Percentiles rank a stretch among this genome's conserved stretches.
These are phyloP conservation scores for Drosophila littoralis DNA, from an alignment of 1,140 invertebrate genomes.

Conservation along the genomic window DNA sequence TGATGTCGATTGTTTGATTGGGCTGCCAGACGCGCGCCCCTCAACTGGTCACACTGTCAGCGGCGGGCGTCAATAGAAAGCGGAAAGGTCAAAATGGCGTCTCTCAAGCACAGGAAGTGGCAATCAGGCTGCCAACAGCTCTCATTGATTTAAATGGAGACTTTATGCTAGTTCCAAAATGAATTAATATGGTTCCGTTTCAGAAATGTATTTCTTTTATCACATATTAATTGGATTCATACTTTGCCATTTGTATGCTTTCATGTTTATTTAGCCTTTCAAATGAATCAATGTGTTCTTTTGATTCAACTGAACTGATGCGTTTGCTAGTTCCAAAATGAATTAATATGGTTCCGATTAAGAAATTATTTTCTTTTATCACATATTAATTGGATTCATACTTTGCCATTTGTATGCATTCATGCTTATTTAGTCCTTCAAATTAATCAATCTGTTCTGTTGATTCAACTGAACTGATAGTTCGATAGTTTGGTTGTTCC, in stretches of 20 bases:
- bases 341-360: background rate
- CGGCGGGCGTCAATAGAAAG: too few relatives aligned
- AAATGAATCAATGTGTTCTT: background rate
- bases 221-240: background rate
- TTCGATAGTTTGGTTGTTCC: too few relatives aligned
- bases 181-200: constrained; percentile 14
- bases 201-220: background rate
- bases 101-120: constrained; percentile 38
- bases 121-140: constrained; percentile 22
- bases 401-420: too few relatives aligned
- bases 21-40: constrained; percentile 43
- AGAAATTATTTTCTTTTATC: background rate
- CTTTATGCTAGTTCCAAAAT: constrained; percentile 22
- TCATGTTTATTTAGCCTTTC: too few relatives aligned
- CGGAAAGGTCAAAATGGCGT: constrained; percentile 39
- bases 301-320: background rate
- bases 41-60: too few relatives aligned
- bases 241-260: too few relatives aligned
- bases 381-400: background rate
- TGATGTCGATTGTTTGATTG: constrained; percentile 82
- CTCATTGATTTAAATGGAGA: background rate
- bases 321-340: too few relatives aligned
- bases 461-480: background rate
- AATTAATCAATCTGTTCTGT: background rate
- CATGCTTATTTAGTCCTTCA: too few relatives aligned